A percentile compares a stretch with the other conserved stretches of the same genome.
Evolutionary conservation across 2,113 vertebrate species (phyloP).

Genomic region (Erinaceus europaeus): DNA sequence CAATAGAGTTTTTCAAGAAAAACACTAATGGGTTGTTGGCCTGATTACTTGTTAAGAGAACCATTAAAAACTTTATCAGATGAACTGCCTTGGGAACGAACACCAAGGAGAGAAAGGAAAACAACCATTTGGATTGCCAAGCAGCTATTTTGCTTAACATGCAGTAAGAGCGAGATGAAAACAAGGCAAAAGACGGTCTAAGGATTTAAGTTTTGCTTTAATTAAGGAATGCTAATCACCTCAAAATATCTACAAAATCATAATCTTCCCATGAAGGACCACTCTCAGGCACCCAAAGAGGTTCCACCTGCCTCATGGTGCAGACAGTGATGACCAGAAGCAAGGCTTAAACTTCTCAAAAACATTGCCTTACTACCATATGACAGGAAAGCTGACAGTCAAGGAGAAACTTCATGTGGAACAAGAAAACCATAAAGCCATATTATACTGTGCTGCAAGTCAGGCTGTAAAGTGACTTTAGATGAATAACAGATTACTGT

Average conservation of each 20-base stretch:
- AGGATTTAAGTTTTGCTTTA: slow-evolving; percentile 15
- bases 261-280: slow-evolving; percentile 16
- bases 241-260: background rate
- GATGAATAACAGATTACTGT: slow-evolving; percentile 56
- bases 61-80: background rate
- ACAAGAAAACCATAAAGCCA: slow-evolving; percentile 28
- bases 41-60: slow-evolving; percentile 10
- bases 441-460: slow-evolving; percentile 37
- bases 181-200: slow-evolving; percentile 30
- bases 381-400: slow-evolving; percentile 22
- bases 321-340: slow-evolving; percentile 54
- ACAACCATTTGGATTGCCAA: background rate
- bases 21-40: background rate
- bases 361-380: slow-evolving; percentile 29
- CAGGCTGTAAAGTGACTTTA: slow-evolving; percentile 47
- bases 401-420: slow-evolving; percentile 59
- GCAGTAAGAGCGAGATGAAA: slow-evolving; percentile 1
- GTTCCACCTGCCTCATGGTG: slow-evolving; percentile 41
- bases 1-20: slow-evolving; percentile 1
- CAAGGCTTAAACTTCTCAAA: slow-evolving; percentile 22
- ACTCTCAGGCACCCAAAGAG: background rate
- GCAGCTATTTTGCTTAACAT: slow-evolving; percentile 9
- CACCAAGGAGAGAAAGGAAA: background rate
- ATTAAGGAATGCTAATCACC: background rate
- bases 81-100: slow-evolving; percentile 16